Conservation (phyloP, 2,113 vertebrate species). For the Siniperca knerii region DNA sequence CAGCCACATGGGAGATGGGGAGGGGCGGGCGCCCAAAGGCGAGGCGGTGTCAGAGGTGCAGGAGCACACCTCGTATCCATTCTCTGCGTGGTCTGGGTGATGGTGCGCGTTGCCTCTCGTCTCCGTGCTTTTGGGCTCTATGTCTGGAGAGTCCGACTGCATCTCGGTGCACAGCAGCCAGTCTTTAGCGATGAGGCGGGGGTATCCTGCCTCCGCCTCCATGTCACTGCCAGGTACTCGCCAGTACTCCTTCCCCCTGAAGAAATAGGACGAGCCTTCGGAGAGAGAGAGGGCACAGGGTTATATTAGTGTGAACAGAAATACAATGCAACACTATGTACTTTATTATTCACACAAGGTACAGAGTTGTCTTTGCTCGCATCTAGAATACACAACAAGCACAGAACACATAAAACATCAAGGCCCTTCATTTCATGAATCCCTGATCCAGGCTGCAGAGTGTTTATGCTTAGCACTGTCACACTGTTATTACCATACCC, state of each 20-base stretch:
- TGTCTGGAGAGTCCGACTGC: conserved; percentile 84
- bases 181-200: conserved; percentile 90
- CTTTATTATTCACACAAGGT: conserved; percentile 16
- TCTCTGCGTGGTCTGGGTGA: conserved; percentile 85
- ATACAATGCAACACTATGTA: background rate
- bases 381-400: conserved; percentile 19
- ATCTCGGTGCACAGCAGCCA: conserved; percentile 93
- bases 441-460: conserved; percentile 34
- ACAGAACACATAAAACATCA: conserved; percentile 31
- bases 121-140: conserved; percentile 77
- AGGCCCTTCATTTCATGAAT: conserved; percentile 51
- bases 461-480: conserved; percentile 28
- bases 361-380: conserved; percentile 13
- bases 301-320: background rate
- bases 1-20: conserved; percentile 56
- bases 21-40: conserved; percentile 30
- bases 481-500: conserved; percentile 27
- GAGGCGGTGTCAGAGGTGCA: conserved; percentile 86
- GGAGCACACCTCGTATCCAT: conserved; percentile 92
- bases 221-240: conserved; percentile 89
- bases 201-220: conserved; percentile 89
- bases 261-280: conserved; percentile 95
- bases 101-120: conserved; percentile 82
- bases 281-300: conserved; percentile 22
- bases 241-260: conserved; percentile 96